Evolutionary conservation across 1,140 invertebrate genomes (phyloP), one percentile per base, ranked within the genome.

Genomic region (Drosophila arawakana): DNA sequence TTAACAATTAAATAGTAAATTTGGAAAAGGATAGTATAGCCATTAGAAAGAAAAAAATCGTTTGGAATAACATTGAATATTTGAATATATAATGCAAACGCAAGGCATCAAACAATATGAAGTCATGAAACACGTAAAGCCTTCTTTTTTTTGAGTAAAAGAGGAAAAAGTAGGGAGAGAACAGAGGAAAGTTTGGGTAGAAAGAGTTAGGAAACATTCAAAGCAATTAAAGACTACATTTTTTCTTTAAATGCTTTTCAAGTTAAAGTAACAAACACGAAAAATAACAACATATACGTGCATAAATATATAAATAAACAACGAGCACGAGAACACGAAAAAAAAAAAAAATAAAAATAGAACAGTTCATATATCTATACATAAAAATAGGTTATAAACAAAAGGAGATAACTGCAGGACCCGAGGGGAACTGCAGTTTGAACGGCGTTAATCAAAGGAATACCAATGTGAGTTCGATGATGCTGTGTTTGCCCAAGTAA

Each of bases 401-500:
- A 86, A 60, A 70, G 76, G 57, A 76, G 63, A 63, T 69, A 58
- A 65, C 71, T 78, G 73, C 76, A 70, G 39, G 39, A 30, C 25
- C 70, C 57, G 15, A 55, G 7, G 18, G 49, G 46, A 4, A 11
- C 55, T 55, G 55, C 61, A 66, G 61, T 21, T 30, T 59, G 70
- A 80, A 62, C 75, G 89, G 90, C 86, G 91, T 91, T 92, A 91
- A 91, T 92, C 88, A 92, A 92, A 90, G 86, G 84, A 92, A 92
- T 92, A 92, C 91, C 91, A 92, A 92, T 92, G 91, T 92, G 91
- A 92, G 82, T 88, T 91, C 91, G 91, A 92, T 92, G 91, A 91
- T 92, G 91, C 86, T 92, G 91, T 90, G 85, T 91, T 92, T 92
- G 91, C 88, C 91, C 91, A 90, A 92, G 90, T 91, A 92, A 92